Conservation (phyloP, 2,797 vertebrate species). For the Chloroceryle inda region DNA sequence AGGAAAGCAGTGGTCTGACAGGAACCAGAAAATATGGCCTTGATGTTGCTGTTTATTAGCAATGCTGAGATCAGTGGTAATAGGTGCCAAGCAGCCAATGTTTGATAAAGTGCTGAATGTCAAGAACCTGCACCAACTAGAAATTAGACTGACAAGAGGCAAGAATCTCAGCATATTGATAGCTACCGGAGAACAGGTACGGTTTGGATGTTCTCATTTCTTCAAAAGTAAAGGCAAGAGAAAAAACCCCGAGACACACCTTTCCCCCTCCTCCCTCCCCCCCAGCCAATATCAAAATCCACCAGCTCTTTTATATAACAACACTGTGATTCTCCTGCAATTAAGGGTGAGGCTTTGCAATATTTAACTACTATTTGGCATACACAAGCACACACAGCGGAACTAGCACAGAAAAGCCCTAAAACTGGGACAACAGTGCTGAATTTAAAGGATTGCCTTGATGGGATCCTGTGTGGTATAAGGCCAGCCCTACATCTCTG, state of each 20-base stretch:
- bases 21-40: constrained; percentile 82
- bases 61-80: constrained; percentile 76
- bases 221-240: background rate
- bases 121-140: constrained; percentile 79
- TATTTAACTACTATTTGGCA: background rate
- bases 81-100: constrained; percentile 85
- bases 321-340: background rate
- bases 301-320: background rate
- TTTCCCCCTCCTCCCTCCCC: fast-evolving
- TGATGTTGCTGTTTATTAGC: constrained; percentile 90
- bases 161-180: constrained; percentile 24
- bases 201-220: fast-evolving
- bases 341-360: background rate
- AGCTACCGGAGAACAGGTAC: background rate
- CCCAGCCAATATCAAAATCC: background rate
- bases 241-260: background rate
- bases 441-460: background rate
- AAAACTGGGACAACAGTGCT: background rate
- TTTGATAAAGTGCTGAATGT: constrained; percentile 87
- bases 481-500: background rate
- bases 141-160: constrained; percentile 75
- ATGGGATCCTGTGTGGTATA: background rate
- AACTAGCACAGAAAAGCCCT: background rate
- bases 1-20: constrained; percentile 88
- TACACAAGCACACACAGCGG: background rate